Percentiles rank a stretch among this genome's conserved stretches.
phyloP scores from a whole-genome alignment of 2,113 vertebrate genomes.

The Oreochromis tanganicae region DNA sequence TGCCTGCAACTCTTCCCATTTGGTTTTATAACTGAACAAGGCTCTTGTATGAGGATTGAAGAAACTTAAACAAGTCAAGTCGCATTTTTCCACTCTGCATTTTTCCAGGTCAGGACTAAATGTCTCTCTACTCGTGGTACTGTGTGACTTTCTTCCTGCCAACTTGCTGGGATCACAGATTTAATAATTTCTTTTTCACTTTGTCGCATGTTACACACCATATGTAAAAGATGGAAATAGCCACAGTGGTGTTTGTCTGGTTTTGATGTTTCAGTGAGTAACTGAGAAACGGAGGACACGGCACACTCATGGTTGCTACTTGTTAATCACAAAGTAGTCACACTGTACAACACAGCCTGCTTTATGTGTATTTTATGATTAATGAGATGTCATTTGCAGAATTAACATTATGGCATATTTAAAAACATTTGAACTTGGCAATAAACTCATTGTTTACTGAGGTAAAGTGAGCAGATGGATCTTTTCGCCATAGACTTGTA shows the following conservation, averaged over 20 bases:
- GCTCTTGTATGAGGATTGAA: accelerated
- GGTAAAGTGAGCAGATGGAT: neutral
- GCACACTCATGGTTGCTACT: neutral
- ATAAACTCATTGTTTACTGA: neutral
- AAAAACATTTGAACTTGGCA: accelerated
- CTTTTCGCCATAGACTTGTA: accelerated
- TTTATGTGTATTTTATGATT: accelerated
- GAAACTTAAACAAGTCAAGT: neutral
- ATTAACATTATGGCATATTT: accelerated
- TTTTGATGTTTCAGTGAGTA: neutral
- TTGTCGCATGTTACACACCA: neutral
- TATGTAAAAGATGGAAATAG: neutral
- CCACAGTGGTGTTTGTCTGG: neutral
- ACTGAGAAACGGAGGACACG: neutral
- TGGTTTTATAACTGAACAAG: accelerated
- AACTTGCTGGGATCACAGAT: neutral
- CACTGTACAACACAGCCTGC: neutral
- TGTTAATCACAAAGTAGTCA: neutral
- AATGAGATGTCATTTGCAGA: neutral
- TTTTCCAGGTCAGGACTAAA: neutral
- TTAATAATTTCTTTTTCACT: accelerated
- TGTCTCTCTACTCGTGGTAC: neutral
- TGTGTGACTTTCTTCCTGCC: accelerated
- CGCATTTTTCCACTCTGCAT: neutral
- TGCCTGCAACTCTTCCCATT: neutral